phyloP scores from a whole-genome alignment of 2,888 invertebrate genomes.

The Scaptomyza reducta region DNA sequence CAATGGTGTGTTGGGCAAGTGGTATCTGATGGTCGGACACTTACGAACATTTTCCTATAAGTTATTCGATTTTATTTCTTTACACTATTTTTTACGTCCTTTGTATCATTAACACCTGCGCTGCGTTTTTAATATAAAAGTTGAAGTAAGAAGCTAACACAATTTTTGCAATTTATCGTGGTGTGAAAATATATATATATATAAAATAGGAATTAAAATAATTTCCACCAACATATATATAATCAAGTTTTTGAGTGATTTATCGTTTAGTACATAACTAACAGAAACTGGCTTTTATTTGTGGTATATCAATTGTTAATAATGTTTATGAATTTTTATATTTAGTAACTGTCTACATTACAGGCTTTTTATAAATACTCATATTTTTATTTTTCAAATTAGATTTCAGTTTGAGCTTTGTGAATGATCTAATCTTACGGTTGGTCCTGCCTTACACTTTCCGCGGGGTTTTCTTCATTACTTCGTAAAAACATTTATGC shows the following conservation, averaged over 20 bases:
- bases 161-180: too few species aligned
- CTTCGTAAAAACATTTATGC: conserved; percentile 71
- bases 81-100: conserved; percentile 32
- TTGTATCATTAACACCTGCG: conserved; percentile 45
- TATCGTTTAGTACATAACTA: too few species aligned
- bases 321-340: too few species aligned
- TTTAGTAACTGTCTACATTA: too few species aligned
- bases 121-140: neutral
- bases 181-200: too few species aligned
- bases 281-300: too few species aligned
- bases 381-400: neutral
- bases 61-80: conserved; percentile 48
- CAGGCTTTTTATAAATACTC: too few species aligned
- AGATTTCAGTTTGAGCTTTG: neutral
- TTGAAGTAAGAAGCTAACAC: neutral
- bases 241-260: too few species aligned
- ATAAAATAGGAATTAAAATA: too few species aligned
- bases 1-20: neutral
- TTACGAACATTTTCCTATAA: conserved; percentile 27
- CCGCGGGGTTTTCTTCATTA: conserved; percentile 60
- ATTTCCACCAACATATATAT: too few species aligned
- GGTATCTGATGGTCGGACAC: neutral
- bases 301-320: too few species aligned
- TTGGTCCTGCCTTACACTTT: conserved; percentile 24
- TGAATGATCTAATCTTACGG: conserved; percentile 26